These are phyloP conservation scores for Channa argus DNA, from an alignment of 2,113 vertebrate species.

Conservation along the genomic window DNA sequence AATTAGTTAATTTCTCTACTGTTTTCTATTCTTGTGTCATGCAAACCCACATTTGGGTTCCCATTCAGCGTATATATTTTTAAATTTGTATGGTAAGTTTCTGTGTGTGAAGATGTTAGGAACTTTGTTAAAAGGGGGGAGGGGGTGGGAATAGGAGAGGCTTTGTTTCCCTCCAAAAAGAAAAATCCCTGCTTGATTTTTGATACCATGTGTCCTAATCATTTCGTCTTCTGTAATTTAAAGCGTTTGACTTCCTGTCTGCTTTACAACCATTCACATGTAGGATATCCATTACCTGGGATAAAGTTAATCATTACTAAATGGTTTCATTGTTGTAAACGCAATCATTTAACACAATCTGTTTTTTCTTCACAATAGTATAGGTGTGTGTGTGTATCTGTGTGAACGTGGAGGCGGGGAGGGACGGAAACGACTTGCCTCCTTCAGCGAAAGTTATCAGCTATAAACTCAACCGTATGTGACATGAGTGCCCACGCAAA, in stretches of 20 bases:
- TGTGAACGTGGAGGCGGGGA: constrained; percentile 42
- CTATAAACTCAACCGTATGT: constrained; percentile 73
- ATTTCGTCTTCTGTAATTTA: constrained; percentile 59
- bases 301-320: constrained; percentile 77
- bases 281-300: constrained; percentile 59
- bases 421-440: constrained; percentile 69
- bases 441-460: constrained; percentile 76
- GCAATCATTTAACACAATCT: constrained; percentile 55
- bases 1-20: constrained; percentile 2
- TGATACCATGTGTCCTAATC: constrained; percentile 40
- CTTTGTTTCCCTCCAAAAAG: constrained; percentile 62
- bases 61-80: constrained; percentile 4
- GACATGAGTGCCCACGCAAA: constrained; percentile 63
- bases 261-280: constrained; percentile 48
- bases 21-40: not conserved
- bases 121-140: constrained; percentile 49
- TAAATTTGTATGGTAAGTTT: constrained; percentile 29
- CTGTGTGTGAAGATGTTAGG: constrained; percentile 13
- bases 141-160: constrained; percentile 58
- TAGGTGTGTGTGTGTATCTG: constrained; percentile 41
- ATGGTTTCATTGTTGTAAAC: constrained; percentile 59
- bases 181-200: constrained; percentile 31
- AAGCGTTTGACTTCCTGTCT: constrained; percentile 53
- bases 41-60: not conserved
- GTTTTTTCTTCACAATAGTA: constrained; percentile 44